Base-by-base conservation (phyloP, 2,888 invertebrate species). In the Balanococcus diminutus region DNA sequence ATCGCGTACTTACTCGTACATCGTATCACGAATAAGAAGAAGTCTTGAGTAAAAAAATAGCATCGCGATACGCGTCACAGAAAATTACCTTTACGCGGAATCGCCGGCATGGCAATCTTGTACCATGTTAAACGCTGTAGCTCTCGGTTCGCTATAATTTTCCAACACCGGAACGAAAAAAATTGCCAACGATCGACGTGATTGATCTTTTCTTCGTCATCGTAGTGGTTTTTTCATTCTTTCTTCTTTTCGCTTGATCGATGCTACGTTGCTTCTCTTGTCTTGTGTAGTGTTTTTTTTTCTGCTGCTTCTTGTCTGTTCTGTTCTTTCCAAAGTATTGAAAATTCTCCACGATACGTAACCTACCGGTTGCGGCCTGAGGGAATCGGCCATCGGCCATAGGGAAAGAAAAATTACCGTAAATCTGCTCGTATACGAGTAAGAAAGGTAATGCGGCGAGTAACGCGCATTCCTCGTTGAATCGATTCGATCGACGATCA, bases 41-140 rank as follows among this genome's bases (percentile, higher is more conserved):
- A 56, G n/a, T n/a, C n/a, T n/a, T n/a, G 51, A 51, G 19, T 8
- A 28, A 67, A 67, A 67, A 67, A 67, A 67, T n/a, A n/a, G n/a
- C n/a, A 67, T 67, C 67, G 67, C 67, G 67, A 67, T 67, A 67
- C 67, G 67, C 67, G 67, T 67, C 67, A 67, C 67, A 28, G 28
- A 67, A 28, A 67, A 67, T 67, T 67, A 67, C 67, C 14, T 56
- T 67, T 67, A 67, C 67, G 67, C 67, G 67, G 67, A 67, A 67
- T 46, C n/a, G n/a, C n/a, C n/a, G n/a, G n/a, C n/a, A n/a, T n/a
- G n/a, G n/a, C n/a, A 14, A 46, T 67, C 56, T 46, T 46, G 11
- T 56, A 56, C 19, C 56, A 56, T 14, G 56, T 56, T 56, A 56
- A 56, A 56, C 56, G 56, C 5, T 56, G 4, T 36, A n/a, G n/a